Evolutionary conservation across 35 echinoderm and acorn worm genomes (phyloP).

Genomic region (Hemicentrotus pulcherrimus): DNA sequence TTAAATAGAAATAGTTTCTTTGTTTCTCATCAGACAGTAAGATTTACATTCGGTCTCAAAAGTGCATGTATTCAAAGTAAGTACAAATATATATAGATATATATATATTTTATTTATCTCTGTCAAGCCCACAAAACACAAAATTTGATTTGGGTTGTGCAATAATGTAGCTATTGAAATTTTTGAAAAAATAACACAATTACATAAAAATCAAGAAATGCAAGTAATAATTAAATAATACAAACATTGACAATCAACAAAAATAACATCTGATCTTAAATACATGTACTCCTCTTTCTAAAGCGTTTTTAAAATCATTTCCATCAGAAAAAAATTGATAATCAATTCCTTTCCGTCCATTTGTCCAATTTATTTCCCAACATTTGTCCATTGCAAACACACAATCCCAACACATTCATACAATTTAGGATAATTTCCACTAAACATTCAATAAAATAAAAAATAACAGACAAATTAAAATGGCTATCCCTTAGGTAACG

Average conservation of each 20-base stretch:
- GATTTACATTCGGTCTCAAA: slow-evolving; percentile 30
- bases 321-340: not conserved
- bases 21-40: not conserved
- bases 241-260: not conserved
- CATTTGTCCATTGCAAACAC: not conserved
- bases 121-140: not conserved
- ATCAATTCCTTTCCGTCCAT: not conserved
- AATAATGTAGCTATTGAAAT: not conserved
- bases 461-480: not conserved
- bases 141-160: not conserved
- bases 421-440: not conserved
- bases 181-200: not conserved
- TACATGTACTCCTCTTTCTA: not conserved
- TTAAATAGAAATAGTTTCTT: slow-evolving; percentile 32
- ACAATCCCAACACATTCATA: not conserved
- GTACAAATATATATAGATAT: slow-evolving; percentile 31
- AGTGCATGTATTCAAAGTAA: slow-evolving; percentile 30
- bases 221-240: not conserved
- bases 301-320: not conserved
- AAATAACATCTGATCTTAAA: not conserved
- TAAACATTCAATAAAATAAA: not conserved
- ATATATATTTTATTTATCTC: not conserved
- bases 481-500: not conserved
- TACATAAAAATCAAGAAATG: not conserved
- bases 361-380: not conserved